phyloP scores from a whole-genome alignment of 2,888 invertebrate species.

The Caenorhabditis sp. region DNA sequence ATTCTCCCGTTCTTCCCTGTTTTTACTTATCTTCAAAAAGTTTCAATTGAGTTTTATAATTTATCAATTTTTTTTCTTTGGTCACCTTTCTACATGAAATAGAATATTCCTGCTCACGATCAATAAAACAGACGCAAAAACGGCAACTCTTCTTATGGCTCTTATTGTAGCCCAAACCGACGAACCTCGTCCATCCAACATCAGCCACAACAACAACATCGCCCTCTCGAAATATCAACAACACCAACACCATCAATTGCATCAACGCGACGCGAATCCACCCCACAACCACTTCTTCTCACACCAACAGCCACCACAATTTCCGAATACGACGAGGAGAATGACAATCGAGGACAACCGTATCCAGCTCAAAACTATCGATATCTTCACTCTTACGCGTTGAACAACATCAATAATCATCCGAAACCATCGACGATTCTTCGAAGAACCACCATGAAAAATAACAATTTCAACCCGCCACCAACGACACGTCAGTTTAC shows the following conservation, averaged over 20 bases:
- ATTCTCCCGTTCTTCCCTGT: no score
- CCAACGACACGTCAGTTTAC: background rate
- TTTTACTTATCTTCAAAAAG: no score
- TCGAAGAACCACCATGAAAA: conserved; percentile 28
- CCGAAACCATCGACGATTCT: conserved; percentile 21
- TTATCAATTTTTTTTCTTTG: no score
- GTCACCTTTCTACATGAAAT: no score
- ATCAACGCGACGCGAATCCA: conserved; percentile 1
- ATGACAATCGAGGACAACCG: no score
- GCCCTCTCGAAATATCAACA: background rate
- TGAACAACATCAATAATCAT: conserved; percentile 20
- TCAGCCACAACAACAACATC: background rate
- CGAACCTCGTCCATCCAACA: background rate
- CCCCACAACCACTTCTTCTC: conserved; percentile 11
- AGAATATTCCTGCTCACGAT: no score
- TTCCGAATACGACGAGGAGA: conserved; percentile 16
- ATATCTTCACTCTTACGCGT: conserved; percentile 31
- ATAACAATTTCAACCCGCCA: background rate
- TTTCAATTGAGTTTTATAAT: no score
- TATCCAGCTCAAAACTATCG: conserved; percentile 15
- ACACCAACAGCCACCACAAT: conserved; percentile 29
- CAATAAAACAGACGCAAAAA: no score
- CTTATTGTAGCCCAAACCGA: background rate
- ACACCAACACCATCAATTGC: background rate
- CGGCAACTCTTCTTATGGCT: background rate